These are phyloP conservation scores for Crax fasciolata DNA, from an alignment of 2,797 vertebrate species.

Conservation along the genomic window DNA sequence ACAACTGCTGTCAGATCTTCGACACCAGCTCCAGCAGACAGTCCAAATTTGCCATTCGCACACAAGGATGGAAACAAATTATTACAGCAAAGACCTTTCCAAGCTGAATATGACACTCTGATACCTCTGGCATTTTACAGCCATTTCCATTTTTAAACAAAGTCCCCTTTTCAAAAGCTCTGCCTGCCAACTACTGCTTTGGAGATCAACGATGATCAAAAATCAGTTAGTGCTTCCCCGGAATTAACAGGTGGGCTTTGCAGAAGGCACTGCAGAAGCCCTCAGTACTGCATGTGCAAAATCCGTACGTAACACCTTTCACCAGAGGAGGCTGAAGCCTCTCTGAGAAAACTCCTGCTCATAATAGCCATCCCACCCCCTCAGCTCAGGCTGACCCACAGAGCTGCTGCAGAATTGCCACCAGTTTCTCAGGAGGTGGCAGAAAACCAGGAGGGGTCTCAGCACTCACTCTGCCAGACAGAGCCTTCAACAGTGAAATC, in stretches of 20 bases:
- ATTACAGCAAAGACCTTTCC: neutral
- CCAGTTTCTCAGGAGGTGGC: neutral
- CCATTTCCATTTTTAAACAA: neutral
- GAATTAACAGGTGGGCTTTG: accelerated
- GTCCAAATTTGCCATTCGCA: neutral
- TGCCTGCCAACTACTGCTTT: neutral
- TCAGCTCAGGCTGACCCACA: neutral
- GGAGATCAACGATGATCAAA: neutral
- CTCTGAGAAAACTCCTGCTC: neutral
- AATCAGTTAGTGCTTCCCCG: neutral
- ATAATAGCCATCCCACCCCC: accelerated
- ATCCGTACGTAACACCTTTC: neutral
- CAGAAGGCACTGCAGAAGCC: neutral
- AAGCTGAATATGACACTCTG: neutral
- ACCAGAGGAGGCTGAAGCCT: neutral
- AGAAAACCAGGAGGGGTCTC: neutral
- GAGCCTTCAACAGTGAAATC: neutral
- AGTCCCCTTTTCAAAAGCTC: neutral
- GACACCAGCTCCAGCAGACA: neutral
- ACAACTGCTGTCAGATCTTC: neutral
- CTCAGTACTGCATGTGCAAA: accelerated
- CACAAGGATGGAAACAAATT: neutral
- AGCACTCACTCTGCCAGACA: neutral
- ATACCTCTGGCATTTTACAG: neutral
- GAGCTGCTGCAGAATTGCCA: neutral